A percentile compares a stretch with the other conserved stretches of the same genome.
phyloP scores from a whole-genome alignment of 1,140 invertebrate genomes.

The Lasioglossum albipes region DNA sequence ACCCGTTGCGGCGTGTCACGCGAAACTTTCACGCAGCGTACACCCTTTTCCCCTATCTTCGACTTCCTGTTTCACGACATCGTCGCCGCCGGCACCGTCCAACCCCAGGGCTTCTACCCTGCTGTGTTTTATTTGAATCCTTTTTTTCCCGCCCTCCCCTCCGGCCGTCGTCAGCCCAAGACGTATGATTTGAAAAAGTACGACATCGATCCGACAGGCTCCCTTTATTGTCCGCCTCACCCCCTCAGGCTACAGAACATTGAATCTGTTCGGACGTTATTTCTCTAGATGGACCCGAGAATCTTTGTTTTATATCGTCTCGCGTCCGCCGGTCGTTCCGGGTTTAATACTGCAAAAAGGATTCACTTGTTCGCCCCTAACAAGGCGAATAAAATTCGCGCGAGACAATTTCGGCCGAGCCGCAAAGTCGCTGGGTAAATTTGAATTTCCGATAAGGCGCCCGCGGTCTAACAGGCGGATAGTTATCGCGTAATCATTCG shows the following conservation, averaged over 20 bases:
- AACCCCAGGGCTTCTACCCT: not conserved
- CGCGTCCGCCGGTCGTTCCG: too few species aligned
- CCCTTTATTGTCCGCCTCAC: not conserved
- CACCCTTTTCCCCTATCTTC: conserved; percentile 22
- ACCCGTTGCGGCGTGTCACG: conserved; percentile 27
- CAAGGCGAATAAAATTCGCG: too few species aligned
- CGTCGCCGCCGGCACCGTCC: not conserved
- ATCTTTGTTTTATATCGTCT: too few species aligned
- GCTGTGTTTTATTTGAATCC: not conserved
- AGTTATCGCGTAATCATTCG: too few species aligned
- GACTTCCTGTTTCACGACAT: conserved; percentile 18
- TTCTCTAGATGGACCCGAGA: too few species aligned
- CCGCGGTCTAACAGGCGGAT: too few species aligned
- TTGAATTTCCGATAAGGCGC: too few species aligned
- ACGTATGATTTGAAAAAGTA: conserved; percentile 1
- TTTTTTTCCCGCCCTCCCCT: not conserved
- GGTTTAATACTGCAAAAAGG: too few species aligned
- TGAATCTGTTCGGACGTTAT: not conserved
- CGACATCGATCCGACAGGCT: not conserved
- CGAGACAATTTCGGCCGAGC: too few species aligned
- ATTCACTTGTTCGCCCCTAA: too few species aligned
- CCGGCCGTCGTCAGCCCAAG: not conserved
- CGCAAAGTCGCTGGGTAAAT: too few species aligned
- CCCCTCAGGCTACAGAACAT: not conserved
- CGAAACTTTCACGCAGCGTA: conserved; percentile 32